Percentiles rank a stretch among this genome's conserved stretches.
These are phyloP conservation scores for Gastracanthus pulcherrimus DNA, from an alignment of 2,888 invertebrate genomes.

Conservation along the genomic window DNA sequence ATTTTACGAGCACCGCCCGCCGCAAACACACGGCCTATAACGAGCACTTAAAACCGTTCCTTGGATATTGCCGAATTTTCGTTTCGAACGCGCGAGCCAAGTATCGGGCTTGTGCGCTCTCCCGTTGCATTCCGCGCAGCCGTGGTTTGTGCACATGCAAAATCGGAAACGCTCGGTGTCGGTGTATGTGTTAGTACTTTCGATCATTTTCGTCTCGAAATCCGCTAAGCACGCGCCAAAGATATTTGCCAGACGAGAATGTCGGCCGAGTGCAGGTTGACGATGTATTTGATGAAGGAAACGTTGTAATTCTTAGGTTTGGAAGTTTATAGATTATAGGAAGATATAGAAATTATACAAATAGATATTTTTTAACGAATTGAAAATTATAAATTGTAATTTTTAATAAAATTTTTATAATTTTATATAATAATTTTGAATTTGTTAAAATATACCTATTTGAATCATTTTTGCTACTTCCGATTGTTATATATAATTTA, in stretches of 20 bases:
- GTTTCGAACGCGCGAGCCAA: conserved; percentile 32
- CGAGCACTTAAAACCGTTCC: conserved; percentile 20
- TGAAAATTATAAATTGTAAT: too few species aligned
- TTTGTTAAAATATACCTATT: too few species aligned
- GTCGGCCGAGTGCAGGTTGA: too few species aligned
- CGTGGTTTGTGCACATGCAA: background rate
- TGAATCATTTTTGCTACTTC: too few species aligned
- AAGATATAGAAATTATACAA: too few species aligned
- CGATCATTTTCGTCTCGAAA: background rate
- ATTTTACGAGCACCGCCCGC: conserved; percentile 15
- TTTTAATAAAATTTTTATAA: too few species aligned
- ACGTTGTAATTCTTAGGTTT: background rate
- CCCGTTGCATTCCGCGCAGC: background rate
- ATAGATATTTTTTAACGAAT: too few species aligned
- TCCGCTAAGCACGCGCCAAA: background rate
- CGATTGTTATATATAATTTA: too few species aligned
- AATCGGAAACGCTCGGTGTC: background rate
- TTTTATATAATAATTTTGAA: too few species aligned
- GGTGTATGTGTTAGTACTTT: too few species aligned
- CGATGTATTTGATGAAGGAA: background rate
- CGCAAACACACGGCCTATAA: conserved; percentile 14
- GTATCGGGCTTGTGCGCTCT: background rate
- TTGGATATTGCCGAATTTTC: conserved; percentile 29
- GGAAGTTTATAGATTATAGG: too few species aligned
- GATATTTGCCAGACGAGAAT: too few species aligned